Conservation (phyloP, 2,113 vertebrate species). For the Podiceps cristatus region DNA sequence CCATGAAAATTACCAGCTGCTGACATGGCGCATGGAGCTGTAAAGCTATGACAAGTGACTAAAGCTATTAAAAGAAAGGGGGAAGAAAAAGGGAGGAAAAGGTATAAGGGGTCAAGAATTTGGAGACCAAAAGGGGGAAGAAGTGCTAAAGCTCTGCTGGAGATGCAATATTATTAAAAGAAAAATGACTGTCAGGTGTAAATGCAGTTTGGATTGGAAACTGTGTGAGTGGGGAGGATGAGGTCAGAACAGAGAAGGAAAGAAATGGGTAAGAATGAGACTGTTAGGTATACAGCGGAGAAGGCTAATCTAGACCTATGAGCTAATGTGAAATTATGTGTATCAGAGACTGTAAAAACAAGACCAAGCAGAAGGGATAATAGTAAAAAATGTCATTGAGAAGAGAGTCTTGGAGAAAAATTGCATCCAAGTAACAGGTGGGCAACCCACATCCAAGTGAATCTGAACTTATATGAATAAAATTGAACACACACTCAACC, state of each 20-base stretch:
- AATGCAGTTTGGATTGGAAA: not conserved
- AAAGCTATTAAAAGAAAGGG: not conserved
- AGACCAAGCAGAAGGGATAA: not conserved
- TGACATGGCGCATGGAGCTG: not conserved
- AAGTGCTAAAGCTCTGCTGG: not conserved
- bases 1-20: not conserved
- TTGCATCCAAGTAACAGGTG: rapidly evolving
- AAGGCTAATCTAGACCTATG: not conserved
- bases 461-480: not conserved
- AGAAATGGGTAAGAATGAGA: not conserved
- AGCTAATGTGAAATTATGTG: not conserved
- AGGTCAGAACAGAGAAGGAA: not conserved
- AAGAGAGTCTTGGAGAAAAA: not conserved
- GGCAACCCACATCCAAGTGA: not conserved
- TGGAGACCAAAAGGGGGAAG: not conserved
- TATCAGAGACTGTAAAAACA: not conserved
- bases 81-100: rapidly evolving
- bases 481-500: not conserved
- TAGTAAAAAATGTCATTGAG: not conserved
- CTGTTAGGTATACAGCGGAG: not conserved
- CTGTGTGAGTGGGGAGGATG: not conserved
- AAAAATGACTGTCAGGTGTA: conserved; percentile 17
- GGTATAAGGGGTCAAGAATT: not conserved
- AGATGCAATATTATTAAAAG: not conserved
- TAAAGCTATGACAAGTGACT: not conserved